Evolutionary conservation across 2,888 invertebrate genomes (phyloP), one percentile per base, ranked within the genome.

Genomic region (Imbricaverruca yamaguchii): DNA sequence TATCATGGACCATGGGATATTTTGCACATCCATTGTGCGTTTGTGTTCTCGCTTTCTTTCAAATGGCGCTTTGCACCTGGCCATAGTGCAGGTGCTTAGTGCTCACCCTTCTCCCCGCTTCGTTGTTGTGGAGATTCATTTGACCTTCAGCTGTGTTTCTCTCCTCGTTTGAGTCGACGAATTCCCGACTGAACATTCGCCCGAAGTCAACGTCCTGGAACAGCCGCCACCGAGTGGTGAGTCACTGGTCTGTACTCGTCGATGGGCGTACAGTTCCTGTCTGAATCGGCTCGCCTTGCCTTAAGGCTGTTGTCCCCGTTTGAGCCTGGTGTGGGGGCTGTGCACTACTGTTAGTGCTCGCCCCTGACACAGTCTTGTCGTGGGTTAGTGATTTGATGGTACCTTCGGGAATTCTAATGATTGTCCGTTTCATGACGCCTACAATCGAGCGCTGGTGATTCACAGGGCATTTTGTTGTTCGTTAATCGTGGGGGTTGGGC

Each of bases 51-150:
- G 59, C 59, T 15, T 59, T 15, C 59, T 59, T 11, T 15, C 11
- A 15, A 59, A 15, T 59, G 7, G 59, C 12, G 59, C 15, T 59
- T 13, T 59, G 1, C 59, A 10, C n/a, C 9, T 67, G 15, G 65
- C n/a, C n/a, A 10, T 67, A 21, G 21, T 67, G 11, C 65, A n/a
- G 21, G 15, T 21, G n/a, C 15, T 15, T 15, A 10, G n/a, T 39
- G 85, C 89, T 87, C 88, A 94, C 94, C 89, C 95, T 90, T 87
- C 96, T 89, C 82, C 96, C 96, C 82, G 95, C 96, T 86, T 95
- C 95, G 86, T 95, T 96, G 87, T 96, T 96, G 88, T 96, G 96
- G 63, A 95, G 89, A 87, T 96, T 96, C 92, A 96, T 94, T 80
- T 96, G 89, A 1, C 94, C 93, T 81, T 91, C 91, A 57, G 93